Evolutionary conservation across 2,888 invertebrate genomes (phyloP).

Genomic region (Drosophila pegasa): DNA sequence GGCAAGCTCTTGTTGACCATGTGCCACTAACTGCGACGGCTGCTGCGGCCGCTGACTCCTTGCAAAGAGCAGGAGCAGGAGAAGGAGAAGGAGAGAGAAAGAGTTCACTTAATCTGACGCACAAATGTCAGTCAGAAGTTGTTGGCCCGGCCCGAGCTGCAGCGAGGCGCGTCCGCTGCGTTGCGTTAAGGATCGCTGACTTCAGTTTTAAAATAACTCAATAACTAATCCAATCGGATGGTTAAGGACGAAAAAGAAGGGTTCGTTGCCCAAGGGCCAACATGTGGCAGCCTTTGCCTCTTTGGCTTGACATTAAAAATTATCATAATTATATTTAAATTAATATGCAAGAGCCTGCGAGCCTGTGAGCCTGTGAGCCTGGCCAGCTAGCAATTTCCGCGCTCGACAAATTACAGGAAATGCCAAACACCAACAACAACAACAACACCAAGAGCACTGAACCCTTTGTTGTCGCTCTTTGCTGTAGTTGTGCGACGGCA

Average conservation of each 20-base stretch:
- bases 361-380: constrained; percentile 9
- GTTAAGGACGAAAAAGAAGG: constrained; percentile 46
- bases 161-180: constrained; percentile 58
- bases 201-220: constrained; percentile 76
- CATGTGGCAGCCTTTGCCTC: constrained; percentile 60
- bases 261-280: constrained; percentile 62
- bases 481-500: constrained; percentile 29
- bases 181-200: constrained; percentile 52
- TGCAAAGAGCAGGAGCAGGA: constrained; percentile 9
- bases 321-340: constrained; percentile 80
- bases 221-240: constrained; percentile 76
- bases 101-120: constrained; percentile 80
- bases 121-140: constrained; percentile 75
- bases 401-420: constrained; percentile 78
- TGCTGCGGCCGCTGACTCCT: constrained; percentile 35
- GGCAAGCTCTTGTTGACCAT: constrained; percentile 63
- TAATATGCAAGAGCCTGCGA: constrained; percentile 66
- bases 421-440: constrained; percentile 48
- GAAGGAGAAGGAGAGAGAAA: constrained; percentile 34
- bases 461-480: constrained; percentile 15
- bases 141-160: constrained; percentile 14
- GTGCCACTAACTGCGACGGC: constrained; percentile 52
- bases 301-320: constrained; percentile 76
- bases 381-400: constrained; percentile 60
- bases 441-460: constrained; percentile 26